A percentile compares a stretch with the other conserved stretches of the same genome.
These are phyloP conservation scores for Acronicta aceris DNA, from an alignment of 2,888 invertebrate genomes.

Conservation along the genomic window DNA sequence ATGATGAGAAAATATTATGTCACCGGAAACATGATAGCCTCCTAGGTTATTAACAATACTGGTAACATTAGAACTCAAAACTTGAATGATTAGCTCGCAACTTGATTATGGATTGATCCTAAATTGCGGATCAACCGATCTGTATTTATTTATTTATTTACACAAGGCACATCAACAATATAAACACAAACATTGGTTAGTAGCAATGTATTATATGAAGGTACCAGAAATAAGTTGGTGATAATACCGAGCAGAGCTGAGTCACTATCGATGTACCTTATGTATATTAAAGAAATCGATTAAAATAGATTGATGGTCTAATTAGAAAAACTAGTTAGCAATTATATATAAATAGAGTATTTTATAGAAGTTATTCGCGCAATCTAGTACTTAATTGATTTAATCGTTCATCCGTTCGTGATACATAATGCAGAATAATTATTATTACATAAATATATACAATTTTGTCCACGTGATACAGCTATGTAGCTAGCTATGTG, in stretches of 20 bases:
- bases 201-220: too few species aligned
- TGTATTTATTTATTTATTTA: too few species aligned
- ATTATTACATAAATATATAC: not conserved
- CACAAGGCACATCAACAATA: too few species aligned
- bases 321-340: constrained; percentile 16
- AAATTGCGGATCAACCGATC: too few species aligned
- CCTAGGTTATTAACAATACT: too few species aligned
- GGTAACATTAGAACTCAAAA: too few species aligned
- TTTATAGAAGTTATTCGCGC: constrained; percentile 21
- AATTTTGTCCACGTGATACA: constrained; percentile 3
- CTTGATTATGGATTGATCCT: too few species aligned
- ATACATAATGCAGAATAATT: constrained; percentile 15
- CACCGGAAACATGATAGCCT: too few species aligned
- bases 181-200: too few species aligned
- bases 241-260: not conserved
- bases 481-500: constrained; percentile 19
- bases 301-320: constrained; percentile 29
- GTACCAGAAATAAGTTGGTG: too few species aligned
- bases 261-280: not conserved
- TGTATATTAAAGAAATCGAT: constrained; percentile 23
- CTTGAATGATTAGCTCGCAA: too few species aligned
- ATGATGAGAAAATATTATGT: too few species aligned
- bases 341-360: constrained; percentile 22
- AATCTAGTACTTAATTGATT: constrained; percentile 27
- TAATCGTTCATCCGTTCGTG: constrained; percentile 33